Evolutionary conservation across 1,140 invertebrate genomes (phyloP).

Genomic region (Reticulitermes speratus): DNA sequence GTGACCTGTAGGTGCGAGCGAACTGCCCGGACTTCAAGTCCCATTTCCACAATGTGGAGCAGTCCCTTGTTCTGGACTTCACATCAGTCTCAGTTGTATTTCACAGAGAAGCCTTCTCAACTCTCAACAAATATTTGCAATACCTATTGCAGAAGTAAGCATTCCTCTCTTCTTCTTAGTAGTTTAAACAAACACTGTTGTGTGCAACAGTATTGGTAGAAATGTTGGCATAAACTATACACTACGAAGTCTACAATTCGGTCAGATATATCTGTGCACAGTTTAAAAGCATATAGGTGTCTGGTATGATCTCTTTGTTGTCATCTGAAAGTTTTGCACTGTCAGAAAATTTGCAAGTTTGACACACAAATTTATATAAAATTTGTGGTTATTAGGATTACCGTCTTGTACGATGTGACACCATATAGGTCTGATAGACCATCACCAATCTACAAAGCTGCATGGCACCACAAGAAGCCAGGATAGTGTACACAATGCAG

Average conservation of each 20-base stretch:
- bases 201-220: neutral
- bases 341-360: too few relatives aligned
- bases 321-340: neutral
- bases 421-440: too few relatives aligned
- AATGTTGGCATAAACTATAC: neutral
- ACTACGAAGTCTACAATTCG: neutral
- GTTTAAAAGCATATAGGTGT: neutral
- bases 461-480: too few relatives aligned
- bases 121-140: constrained; percentile 63
- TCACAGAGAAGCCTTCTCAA: constrained; percentile 71
- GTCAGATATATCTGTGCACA: neutral
- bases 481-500: too few relatives aligned
- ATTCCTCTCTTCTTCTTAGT: neutral
- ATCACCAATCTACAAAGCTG: too few relatives aligned
- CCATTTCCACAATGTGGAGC: constrained; percentile 78
- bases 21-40: constrained; percentile 81
- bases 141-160: constrained; percentile 49
- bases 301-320: neutral
- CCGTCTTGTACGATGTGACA: too few relatives aligned
- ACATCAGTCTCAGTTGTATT: constrained; percentile 64
- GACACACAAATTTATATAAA: too few relatives aligned
- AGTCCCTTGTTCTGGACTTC: constrained; percentile 71
- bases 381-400: too few relatives aligned
- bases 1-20: constrained; percentile 61
- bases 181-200: neutral